Conservation (phyloP, 2,888 invertebrate species). For the Caradrina clavipalpis region DNA sequence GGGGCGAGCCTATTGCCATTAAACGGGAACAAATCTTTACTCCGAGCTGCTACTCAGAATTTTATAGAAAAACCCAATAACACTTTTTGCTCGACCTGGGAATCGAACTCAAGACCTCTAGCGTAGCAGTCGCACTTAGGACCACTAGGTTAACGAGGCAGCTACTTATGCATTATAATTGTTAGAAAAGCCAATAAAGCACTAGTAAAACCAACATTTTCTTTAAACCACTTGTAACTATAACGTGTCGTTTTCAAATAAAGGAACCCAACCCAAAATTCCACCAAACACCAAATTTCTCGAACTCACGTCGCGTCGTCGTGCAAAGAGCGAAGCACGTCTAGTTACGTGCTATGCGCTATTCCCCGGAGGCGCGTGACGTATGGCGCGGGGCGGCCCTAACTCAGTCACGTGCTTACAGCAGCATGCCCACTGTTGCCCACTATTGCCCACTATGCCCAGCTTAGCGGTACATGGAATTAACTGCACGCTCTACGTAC, state of each 20-base stretch:
- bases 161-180: too few relatives aligned
- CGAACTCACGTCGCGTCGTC: conserved; percentile 37
- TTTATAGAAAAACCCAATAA: too few relatives aligned
- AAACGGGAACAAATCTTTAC: too few relatives aligned
- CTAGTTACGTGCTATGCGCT: conserved; percentile 54
- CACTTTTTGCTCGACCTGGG: too few relatives aligned
- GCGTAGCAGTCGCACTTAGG: too few relatives aligned
- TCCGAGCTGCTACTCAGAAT: too few relatives aligned
- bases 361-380: conserved; percentile 57
- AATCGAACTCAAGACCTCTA: too few relatives aligned
- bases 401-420: conserved; percentile 63
- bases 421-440: conserved; percentile 32
- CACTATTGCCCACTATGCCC: conserved; percentile 35
- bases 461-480: conserved; percentile 32
- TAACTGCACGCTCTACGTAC: conserved; percentile 30
- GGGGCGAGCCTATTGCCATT: too few relatives aligned
- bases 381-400: conserved; percentile 73
- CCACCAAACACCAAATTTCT: background rate
- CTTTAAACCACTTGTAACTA: background rate
- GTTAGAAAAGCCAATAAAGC: too few relatives aligned
- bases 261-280: background rate
- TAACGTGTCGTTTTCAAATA: background rate
- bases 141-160: too few relatives aligned
- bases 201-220: background rate
- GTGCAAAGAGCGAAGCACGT: conserved; percentile 20